A percentile compares a stretch with the other conserved stretches of the same genome.
Evolutionary conservation across 2,888 invertebrate species (phyloP).

Genomic region (Cryptus viduatorius): DNA sequence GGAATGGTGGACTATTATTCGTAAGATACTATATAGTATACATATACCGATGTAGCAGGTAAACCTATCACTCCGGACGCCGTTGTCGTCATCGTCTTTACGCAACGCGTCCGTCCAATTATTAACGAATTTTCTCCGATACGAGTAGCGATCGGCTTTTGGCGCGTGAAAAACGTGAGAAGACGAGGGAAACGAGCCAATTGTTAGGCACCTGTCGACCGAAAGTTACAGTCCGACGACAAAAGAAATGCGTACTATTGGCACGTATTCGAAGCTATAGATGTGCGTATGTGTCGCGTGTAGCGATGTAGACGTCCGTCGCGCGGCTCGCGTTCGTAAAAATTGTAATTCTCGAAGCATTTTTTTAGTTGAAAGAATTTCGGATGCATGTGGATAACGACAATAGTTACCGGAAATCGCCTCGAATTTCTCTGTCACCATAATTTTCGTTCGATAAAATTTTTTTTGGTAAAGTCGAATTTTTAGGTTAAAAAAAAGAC

Average conservation of each 20-base stretch:
- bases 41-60: neutral
- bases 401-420: neutral
- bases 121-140: conserved; percentile 44
- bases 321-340: neutral
- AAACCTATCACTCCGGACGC: conserved; percentile 6
- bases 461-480: no score
- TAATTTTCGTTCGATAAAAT: neutral
- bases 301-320: neutral
- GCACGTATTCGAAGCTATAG: neutral
- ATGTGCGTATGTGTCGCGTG: neutral
- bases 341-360: neutral
- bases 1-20: neutral
- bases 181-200: conserved; percentile 50
- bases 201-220: conserved; percentile 55
- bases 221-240: conserved; percentile 17
- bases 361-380: neutral
- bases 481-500: no score
- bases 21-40: neutral
- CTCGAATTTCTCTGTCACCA: neutral
- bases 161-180: neutral
- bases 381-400: neutral
- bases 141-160: neutral
- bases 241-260: conserved; percentile 3
- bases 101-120: conserved; percentile 41
- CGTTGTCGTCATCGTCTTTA: conserved; percentile 30